Conservation (phyloP, 2,113 vertebrate genomes). For the Brachypodius melanocephalos region DNA sequence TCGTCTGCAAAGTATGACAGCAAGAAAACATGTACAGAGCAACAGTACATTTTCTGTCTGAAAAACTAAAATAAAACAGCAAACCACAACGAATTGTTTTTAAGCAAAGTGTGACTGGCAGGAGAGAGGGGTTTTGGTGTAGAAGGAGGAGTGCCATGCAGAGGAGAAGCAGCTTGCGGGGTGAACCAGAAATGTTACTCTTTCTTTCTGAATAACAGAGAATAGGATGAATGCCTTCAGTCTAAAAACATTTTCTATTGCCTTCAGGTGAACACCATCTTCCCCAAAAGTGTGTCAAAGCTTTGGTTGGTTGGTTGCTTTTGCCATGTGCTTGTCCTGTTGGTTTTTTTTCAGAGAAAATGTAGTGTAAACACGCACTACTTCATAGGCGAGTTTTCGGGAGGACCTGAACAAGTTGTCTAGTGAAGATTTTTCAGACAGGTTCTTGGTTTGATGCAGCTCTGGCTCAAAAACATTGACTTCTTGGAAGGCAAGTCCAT, state of each 20-base stretch:
- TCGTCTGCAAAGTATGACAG: slow-evolving; percentile 85
- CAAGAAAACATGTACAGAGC: slow-evolving; percentile 84
- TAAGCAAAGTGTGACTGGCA: slow-evolving; percentile 38
- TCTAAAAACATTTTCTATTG: background rate
- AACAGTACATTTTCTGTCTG: slow-evolving; percentile 75
- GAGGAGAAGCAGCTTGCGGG: slow-evolving; percentile 17
- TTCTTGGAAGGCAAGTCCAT: background rate
- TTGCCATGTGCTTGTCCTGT: background rate
- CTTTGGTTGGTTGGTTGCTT: background rate
- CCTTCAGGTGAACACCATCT: slow-evolving; percentile 25
- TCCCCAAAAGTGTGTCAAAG: background rate
- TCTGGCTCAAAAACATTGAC: background rate
- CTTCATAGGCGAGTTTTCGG: background rate
- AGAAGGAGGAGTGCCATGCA: background rate
- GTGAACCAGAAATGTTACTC: slow-evolving; percentile 37
- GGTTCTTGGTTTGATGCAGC: background rate
- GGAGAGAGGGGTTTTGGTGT: background rate
- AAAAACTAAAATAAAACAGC: slow-evolving; percentile 66
- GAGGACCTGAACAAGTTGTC: background rate
- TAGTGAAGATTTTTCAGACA: background rate
- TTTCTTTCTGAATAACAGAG: slow-evolving; percentile 33
- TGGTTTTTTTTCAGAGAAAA: background rate
- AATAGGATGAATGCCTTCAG: slow-evolving; percentile 10
- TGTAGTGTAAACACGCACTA: background rate
- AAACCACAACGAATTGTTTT: slow-evolving; percentile 53